Percentiles rank a stretch among this genome's conserved stretches.
Evolutionary conservation across 2,888 invertebrate species (phyloP).

Genomic region (Altica lythri): DNA sequence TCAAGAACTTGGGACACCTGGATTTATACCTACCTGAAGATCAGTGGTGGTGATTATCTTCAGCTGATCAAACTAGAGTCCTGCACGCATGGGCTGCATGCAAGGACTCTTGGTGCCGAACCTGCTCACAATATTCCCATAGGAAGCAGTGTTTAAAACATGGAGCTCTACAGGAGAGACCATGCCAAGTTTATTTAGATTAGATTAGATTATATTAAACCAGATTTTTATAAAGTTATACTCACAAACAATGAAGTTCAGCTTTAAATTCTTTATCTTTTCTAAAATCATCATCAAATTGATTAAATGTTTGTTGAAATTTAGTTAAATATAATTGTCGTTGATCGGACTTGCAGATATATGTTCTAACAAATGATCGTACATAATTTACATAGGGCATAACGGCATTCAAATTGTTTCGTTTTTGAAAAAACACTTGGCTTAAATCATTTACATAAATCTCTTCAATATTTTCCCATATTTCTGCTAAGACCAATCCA

Average conservation of each 20-base stretch:
- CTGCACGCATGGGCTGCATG: too few relatives aligned
- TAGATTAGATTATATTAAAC: neutral
- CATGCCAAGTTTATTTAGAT: neutral
- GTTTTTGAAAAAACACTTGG: slow-evolving; percentile 63
- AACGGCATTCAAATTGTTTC: slow-evolving; percentile 61
- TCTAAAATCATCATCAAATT: slow-evolving; percentile 64
- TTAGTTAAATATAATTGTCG: slow-evolving; percentile 63
- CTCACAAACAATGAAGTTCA: slow-evolving; percentile 60
- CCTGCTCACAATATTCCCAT: neutral
- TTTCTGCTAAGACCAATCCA: slow-evolving; percentile 49
- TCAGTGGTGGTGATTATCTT: too few relatives aligned
- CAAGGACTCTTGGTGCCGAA: too few relatives aligned
- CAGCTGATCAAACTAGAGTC: too few relatives aligned
- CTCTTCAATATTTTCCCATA: slow-evolving; percentile 58
- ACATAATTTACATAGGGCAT: slow-evolving; percentile 64
- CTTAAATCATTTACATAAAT: slow-evolving; percentile 59
- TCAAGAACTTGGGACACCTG: too few relatives aligned
- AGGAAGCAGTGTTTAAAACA: neutral
- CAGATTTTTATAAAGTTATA: neutral
- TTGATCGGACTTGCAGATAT: slow-evolving; percentile 62
- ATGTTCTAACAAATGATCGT: slow-evolving; percentile 61
- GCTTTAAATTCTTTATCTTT: slow-evolving; percentile 63
- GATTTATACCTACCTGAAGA: too few relatives aligned
- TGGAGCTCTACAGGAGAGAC: neutral
- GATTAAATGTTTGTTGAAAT: slow-evolving; percentile 66